Base-by-base conservation (phyloP, 30 jellyfish, hydroid and myxozoan genomes). In the Morbakka virulenta region DNA sequence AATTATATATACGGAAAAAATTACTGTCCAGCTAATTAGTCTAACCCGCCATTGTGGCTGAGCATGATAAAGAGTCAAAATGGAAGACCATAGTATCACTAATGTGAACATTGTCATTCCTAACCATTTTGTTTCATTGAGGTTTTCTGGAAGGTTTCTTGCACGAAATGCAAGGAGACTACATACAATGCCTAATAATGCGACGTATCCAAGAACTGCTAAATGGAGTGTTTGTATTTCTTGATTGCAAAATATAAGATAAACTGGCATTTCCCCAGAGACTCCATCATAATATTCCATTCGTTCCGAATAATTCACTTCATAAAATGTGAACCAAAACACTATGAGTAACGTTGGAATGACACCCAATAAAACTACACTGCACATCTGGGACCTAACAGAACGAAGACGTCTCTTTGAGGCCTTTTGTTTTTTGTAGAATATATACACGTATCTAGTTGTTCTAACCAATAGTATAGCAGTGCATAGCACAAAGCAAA, bases 111-210 rank as follows among this genome's bases (percentile, higher is more conserved):
- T 88, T 11, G 95, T 87, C 77, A 88, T 64, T 32, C 89, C 82
- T 12, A 88, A 75, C 86, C 82, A 88, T 47, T 76, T 82, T n/a
- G 97, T 94, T 35, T 88, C 97, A 71, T 80, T 88, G 72, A 79
- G 81, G 29, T 79, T 87, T 52, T 80, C 89, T 23, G 97, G 97
- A 26, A 88, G 82, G 36, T 79, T 80, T 26, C 97, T 70, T 0
- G 97, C 89, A 21, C 76, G 86, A 67, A 88, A 88, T 41, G 97
- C 97, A 90, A 88, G 32, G n/a, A 73, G 77, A 67, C 97, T 83
- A 64, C 97, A 79, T 0, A 81, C 82, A 6, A 88, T 50, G 33
- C 94, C 73, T 13, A 88, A 70, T 32, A 81, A 63, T 1, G 81
- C 30, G 20, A 88, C 70, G 50, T 80, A 88, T 33, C 57, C 69